phyloP scores from a whole-genome alignment of 1,140 invertebrate genomes.

The Drosophila sp. region DNA sequence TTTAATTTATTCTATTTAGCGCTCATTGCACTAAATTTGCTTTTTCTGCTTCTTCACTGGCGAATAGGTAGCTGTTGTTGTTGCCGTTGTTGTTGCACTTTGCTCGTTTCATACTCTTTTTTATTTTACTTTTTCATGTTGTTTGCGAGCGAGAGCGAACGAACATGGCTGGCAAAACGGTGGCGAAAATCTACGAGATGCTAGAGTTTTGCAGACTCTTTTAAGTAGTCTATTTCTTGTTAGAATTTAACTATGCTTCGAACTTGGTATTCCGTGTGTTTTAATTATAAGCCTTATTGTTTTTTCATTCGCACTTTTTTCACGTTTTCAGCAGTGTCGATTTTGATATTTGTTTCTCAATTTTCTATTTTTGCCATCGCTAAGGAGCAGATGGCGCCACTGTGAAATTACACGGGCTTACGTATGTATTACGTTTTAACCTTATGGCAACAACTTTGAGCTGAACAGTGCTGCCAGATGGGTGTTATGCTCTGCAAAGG shows the following conservation, averaged over 20 bases:
- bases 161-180: conserved; percentile 76
- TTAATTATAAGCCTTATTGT: conserved; percentile 20
- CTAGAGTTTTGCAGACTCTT: background rate
- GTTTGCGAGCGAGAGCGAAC: conserved; percentile 31
- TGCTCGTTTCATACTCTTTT: conserved; percentile 57
- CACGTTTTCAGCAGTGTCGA: background rate
- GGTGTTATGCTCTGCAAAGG: background rate
- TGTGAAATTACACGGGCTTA: too few species aligned
- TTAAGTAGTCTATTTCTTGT: background rate
- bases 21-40: conserved; percentile 32
- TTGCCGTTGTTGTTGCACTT: conserved; percentile 57
- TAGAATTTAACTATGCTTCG: conserved; percentile 24
- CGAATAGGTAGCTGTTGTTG: conserved; percentile 26
- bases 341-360: too few species aligned
- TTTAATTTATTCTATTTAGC: conserved; percentile 71
- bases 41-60: conserved; percentile 2
- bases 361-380: too few species aligned
- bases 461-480: conserved; percentile 20
- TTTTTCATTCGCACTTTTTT: conserved; percentile 37
- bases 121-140: conserved; percentile 58
- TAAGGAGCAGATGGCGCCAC: too few species aligned
- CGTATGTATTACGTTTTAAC: too few species aligned
- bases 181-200: background rate
- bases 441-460: too few species aligned
- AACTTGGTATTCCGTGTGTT: conserved; percentile 31